Base-by-base conservation (phyloP, 2,113 vertebrate species). In the Poeciliopsis occidentalis region DNA sequence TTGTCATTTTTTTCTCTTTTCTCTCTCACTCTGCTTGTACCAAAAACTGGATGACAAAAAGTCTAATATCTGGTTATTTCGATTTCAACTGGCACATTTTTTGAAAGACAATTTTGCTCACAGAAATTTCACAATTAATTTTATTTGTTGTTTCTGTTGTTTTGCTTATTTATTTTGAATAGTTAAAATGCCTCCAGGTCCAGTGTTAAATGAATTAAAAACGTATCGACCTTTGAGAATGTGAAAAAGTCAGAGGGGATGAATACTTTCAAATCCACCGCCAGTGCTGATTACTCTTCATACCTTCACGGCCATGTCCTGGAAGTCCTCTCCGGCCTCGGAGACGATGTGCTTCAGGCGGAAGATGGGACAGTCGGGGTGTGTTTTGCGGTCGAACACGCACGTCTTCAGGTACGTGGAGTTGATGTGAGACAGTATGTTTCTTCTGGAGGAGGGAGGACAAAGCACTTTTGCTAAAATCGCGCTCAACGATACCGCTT, bases 321-420 rank as follows among this genome's bases (percentile, higher is more conserved):
- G 92, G 87, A 98, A 97, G 54, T 94, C 87, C 80, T 97, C 95
- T 0, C 94, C 95, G 10, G 96, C 95, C 0, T 93, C 89, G 79
- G 90, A 86, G 62, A 94, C 93, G 0, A 97, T 88, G 68, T 93
- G 71, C 54, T 95, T 95, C 12, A 98, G 92, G 8, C 91, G 94
- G 83, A 98, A 97, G 80, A 98, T 96, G 63, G 96, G 96, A 76
- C 97, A 98, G 93, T 95, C 88, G 0, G 96, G 96, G 70, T 97
- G 93, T 1, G 92, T 96, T 1, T n/a, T 4, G 0, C 79, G 79
- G 0, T 95, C 87, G 61, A 96, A 97, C 61, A 89, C 85, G 78
- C 96, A 97, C 0, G 64, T 91, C 81, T 94, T 94, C 83, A 98
- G 94, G 88, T 97, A 95, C 1, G 93, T 68, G 4, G 93, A 90